Conservation (phyloP, 1,140 invertebrate species). For the Drosophila tani region DNA sequence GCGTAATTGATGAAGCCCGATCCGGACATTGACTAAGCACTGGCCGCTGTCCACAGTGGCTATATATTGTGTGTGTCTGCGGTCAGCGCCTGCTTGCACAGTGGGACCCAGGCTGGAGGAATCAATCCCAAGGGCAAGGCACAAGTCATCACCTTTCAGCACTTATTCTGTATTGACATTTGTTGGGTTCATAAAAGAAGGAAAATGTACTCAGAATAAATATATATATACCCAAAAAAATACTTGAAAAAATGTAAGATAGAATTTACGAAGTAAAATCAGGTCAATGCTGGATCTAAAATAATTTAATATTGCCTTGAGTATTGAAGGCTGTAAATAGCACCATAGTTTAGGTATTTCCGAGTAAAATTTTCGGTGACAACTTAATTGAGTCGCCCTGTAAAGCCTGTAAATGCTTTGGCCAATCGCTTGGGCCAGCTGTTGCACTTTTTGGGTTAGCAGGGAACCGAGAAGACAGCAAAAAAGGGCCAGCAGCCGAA, state of each 20-base stretch:
- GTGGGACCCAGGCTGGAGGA: neutral
- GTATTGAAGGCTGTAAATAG: neutral
- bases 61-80: constrained; percentile 63
- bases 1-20: constrained; percentile 76
- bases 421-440: constrained; percentile 34
- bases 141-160: neutral
- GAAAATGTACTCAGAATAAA: too few species aligned
- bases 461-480: neutral
- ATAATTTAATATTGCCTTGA: neutral
- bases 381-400: constrained; percentile 10
- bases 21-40: constrained; percentile 75
- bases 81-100: constrained; percentile 33
- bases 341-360: too few species aligned
- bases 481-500: constrained; percentile 19
- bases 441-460: constrained; percentile 27
- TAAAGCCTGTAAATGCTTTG: constrained; percentile 29
- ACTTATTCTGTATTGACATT: neutral
- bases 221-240: neutral
- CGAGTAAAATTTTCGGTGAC: neutral
- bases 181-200: neutral
- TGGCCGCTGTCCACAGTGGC: constrained; percentile 58
- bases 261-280: too few species aligned
- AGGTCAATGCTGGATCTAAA: neutral
- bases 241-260: neutral
- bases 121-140: neutral